Evolutionary conservation across 2,888 invertebrate species (phyloP).

Genomic region (Pristionchus maxplancki): DNA sequence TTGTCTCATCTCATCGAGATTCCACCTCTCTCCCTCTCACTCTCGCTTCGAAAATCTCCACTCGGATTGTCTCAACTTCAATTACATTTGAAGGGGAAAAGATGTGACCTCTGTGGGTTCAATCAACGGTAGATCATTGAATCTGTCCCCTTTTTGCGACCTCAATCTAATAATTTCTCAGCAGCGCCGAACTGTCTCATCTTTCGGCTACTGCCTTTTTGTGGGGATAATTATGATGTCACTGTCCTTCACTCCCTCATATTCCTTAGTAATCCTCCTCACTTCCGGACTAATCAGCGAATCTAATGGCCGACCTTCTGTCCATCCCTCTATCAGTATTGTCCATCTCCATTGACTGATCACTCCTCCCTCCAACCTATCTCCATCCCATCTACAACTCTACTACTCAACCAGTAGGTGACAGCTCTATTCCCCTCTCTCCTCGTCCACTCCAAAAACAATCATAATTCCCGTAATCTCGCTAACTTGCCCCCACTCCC

Average conservation of each 20-base stretch:
- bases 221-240: neutral
- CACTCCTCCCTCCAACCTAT: neutral
- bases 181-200: conserved; percentile 21
- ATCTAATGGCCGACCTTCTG: conserved; percentile 18
- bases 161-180: neutral
- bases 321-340: conserved; percentile 18
- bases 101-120: neutral
- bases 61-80: conserved; percentile 23
- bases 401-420: conserved; percentile 30
- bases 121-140: neutral
- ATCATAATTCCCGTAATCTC: conserved; percentile 23
- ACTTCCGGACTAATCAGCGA: neutral
- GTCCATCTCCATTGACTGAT: conserved; percentile 2
- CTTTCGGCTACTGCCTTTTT: conserved; percentile 12
- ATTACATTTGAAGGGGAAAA: conserved; percentile 23
- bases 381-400: conserved; percentile 21
- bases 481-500: neutral
- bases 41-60: neutral
- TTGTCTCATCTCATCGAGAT: conserved; percentile 7
- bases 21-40: neutral
- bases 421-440: neutral
- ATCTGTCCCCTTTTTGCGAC: neutral
- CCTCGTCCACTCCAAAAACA: conserved; percentile 4
- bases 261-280: neutral
- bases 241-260: neutral